Percentiles rank a stretch among this genome's conserved stretches.
phyloP scores from a whole-genome alignment of 2,888 invertebrate species.

The Brachyopa scutellaris region DNA sequence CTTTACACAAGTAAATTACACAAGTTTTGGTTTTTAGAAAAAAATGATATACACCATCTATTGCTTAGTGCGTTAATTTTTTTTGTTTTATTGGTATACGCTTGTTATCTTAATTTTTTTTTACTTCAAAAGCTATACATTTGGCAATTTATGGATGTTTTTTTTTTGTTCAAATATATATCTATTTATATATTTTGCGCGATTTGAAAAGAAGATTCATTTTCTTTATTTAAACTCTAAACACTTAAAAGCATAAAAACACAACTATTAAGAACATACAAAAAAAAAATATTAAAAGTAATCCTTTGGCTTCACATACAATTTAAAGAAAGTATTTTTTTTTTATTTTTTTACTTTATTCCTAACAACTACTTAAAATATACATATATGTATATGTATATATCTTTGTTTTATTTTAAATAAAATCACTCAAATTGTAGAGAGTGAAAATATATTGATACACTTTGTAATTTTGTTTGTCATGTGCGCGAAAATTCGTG shows the following conservation, averaged over 20 bases:
- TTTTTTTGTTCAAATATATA: slow-evolving; percentile 61
- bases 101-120: slow-evolving; percentile 75
- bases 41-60: slow-evolving; percentile 68
- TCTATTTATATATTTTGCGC: slow-evolving; percentile 56
- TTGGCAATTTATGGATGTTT: slow-evolving; percentile 82
- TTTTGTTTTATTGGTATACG: slow-evolving; percentile 75
- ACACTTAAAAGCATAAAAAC: slow-evolving; percentile 73
- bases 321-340: slow-evolving; percentile 67
- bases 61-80: slow-evolving; percentile 71
- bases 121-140: slow-evolving; percentile 81
- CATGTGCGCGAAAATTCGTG: slow-evolving; percentile 70
- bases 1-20: slow-evolving; percentile 74
- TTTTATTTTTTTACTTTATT: slow-evolving; percentile 52
- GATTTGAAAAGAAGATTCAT: slow-evolving; percentile 42
- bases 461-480: slow-evolving; percentile 52
- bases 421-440: slow-evolving; percentile 48
- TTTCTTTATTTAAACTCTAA: slow-evolving; percentile 58
- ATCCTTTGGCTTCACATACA: slow-evolving; percentile 72
- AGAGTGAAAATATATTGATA: slow-evolving; percentile 68
- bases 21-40: slow-evolving; percentile 66
- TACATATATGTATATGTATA: slow-evolving; percentile 37
- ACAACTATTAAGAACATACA: slow-evolving; percentile 60
- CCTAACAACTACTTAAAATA: slow-evolving; percentile 70
- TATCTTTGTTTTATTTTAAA: slow-evolving; percentile 32
- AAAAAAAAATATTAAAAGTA: slow-evolving; percentile 59